phyloP scores from a whole-genome alignment of 2,797 vertebrate genomes.

The Sebastes kiyomatsui region DNA sequence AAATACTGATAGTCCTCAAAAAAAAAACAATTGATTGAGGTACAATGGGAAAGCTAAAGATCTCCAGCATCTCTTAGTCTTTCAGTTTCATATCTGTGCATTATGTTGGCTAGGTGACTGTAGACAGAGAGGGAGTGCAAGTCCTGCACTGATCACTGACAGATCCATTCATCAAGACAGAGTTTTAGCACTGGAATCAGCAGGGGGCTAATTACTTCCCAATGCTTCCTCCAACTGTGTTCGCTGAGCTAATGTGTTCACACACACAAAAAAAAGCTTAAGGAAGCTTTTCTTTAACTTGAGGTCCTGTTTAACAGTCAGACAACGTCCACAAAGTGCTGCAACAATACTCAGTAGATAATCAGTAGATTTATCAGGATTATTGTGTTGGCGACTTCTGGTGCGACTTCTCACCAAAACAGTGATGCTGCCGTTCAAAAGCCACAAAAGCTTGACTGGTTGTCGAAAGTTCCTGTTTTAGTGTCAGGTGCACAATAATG shows the following conservation, averaged over 20 bases:
- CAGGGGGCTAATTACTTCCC: conserved; percentile 55
- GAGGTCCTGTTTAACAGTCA: neutral
- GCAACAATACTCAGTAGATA: neutral
- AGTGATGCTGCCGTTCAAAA: neutral
- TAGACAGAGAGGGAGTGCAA: neutral
- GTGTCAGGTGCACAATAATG: no score
- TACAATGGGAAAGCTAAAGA: neutral
- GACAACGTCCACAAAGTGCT: neutral
- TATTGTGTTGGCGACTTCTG: neutral
- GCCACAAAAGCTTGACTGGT: no score
- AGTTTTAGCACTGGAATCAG: conserved; percentile 46
- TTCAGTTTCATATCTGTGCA: neutral
- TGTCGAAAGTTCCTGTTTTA: no score
- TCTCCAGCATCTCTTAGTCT: neutral
- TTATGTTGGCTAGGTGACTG: neutral
- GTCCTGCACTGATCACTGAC: conserved; percentile 34
- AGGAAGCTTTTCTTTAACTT: conserved; percentile 22
- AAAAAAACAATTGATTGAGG: neutral
- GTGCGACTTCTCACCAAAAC: neutral
- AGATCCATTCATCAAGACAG: conserved; percentile 54
- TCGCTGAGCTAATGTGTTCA: conserved; percentile 29
- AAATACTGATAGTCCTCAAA: no score
- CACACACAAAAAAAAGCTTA: neutral
- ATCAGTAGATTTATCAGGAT: neutral
- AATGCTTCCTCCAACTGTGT: conserved; percentile 5